These are phyloP conservation scores for Epinephelus moara DNA, from an alignment of 2,113 vertebrate genomes.

Conservation along the genomic window DNA sequence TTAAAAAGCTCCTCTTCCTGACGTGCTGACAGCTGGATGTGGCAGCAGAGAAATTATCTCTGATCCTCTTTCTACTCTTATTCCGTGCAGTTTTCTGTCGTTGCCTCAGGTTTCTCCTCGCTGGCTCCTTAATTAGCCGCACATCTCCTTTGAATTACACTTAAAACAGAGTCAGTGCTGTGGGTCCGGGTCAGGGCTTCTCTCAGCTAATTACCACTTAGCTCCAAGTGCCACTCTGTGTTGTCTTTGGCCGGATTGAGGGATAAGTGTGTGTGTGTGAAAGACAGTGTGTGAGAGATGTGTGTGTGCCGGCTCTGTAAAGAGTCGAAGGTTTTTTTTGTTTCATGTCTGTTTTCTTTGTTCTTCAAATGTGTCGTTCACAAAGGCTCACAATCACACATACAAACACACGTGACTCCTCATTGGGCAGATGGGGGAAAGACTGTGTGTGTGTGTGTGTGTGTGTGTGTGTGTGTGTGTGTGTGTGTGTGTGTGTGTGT, in stretches of 20 bases:
- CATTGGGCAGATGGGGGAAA: constrained; percentile 9
- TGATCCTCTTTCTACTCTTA: constrained; percentile 1
- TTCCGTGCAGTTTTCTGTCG: background rate
- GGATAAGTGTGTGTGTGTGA: constrained; percentile 55
- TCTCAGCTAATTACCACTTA: constrained; percentile 81
- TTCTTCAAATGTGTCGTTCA: constrained; percentile 18
- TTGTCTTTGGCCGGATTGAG: constrained; percentile 73
- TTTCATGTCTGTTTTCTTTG: constrained; percentile 10
- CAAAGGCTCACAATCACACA: constrained; percentile 10
- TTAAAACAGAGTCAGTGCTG: constrained; percentile 74
- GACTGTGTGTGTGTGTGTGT: background rate
- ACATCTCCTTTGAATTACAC: constrained; percentile 82
- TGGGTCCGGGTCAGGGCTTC: constrained; percentile 51
- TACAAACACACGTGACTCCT: background rate
- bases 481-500: background rate
- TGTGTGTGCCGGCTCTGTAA: constrained; percentile 4
- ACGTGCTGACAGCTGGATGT: constrained; percentile 7
- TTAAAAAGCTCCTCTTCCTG: background rate
- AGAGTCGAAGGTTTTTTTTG: background rate
- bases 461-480: constrained; percentile 1
- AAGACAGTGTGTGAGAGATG: background rate
- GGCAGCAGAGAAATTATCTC: constrained; percentile 11
- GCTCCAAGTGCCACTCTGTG: constrained; percentile 82
- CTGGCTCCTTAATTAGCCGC: constrained; percentile 79
- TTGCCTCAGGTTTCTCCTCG: constrained; percentile 61